phyloP scores from a whole-genome alignment of 2,113 vertebrate genomes.

The Vidua chalybeata region DNA sequence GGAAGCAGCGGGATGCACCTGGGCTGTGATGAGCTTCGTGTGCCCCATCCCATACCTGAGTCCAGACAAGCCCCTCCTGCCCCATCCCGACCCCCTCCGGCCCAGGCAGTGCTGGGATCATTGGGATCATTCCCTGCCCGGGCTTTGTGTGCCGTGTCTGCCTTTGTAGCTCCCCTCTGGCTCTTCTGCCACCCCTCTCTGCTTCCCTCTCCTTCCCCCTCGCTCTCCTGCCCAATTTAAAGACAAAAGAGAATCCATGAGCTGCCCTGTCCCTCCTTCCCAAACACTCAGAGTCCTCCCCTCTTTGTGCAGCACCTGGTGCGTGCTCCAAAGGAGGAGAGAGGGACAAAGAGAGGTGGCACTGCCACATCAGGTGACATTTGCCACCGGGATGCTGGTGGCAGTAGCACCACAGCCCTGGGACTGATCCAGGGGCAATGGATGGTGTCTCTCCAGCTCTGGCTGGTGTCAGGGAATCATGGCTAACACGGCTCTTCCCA shows the following conservation, averaged over 20 bases:
- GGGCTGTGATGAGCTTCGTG: rapidly evolving
- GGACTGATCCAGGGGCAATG: background rate
- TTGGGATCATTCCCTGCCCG: rapidly evolving
- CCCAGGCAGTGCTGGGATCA: background rate
- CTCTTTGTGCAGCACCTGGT: background rate
- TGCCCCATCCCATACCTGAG: rapidly evolving
- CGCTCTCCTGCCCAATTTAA: background rate
- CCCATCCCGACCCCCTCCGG: rapidly evolving
- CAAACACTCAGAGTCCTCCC: background rate
- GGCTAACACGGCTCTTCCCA: background rate
- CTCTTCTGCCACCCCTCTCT: background rate
- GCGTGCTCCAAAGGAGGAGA: background rate
- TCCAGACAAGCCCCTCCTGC: background rate
- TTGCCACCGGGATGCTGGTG: background rate
- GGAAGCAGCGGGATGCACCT: too few relatives aligned
- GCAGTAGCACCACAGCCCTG: rapidly evolving
- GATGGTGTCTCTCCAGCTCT: background rate
- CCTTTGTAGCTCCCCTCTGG: background rate
- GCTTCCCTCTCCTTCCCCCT: background rate
- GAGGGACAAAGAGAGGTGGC: background rate
- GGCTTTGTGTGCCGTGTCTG: rapidly evolving
- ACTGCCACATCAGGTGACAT: background rate
- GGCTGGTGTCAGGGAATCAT: background rate
- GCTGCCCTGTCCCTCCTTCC: background rate
- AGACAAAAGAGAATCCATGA: background rate